Percentiles rank a stretch among this genome's conserved stretches.
Evolutionary conservation across 2,888 invertebrate species (phyloP).

Genomic region (Stenotaenia linearis): DNA sequence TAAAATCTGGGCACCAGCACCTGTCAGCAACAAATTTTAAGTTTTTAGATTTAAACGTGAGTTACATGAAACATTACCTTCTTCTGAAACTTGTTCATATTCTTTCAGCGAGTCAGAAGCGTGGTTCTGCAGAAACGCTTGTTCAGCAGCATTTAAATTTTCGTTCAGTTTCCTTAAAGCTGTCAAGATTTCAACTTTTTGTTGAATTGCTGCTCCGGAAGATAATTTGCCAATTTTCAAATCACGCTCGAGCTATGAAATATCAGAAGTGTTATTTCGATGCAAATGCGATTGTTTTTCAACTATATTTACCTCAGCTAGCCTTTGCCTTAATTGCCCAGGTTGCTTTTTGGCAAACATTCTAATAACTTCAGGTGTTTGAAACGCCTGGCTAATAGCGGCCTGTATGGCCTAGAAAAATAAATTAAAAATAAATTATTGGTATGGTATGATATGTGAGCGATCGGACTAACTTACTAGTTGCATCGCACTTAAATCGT

Average conservation of each 20-base stretch:
- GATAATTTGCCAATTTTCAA: slow-evolving; percentile 57
- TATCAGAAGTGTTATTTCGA: not conserved
- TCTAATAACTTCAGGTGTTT: slow-evolving; percentile 66
- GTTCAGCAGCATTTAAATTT: slow-evolving; percentile 46
- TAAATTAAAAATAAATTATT: not conserved
- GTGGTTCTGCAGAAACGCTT: slow-evolving; percentile 47
- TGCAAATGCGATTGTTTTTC: not conserved
- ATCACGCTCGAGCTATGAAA: slow-evolving; percentile 51
- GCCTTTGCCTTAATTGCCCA: slow-evolving; percentile 56
- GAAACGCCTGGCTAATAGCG: slow-evolving; percentile 66
- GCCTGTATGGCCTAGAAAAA: slow-evolving; percentile 61
- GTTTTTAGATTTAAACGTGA: not conserved
- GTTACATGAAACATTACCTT: slow-evolving; percentile 34
- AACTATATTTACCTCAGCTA: slow-evolving; percentile 51
- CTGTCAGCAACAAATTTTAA: not conserved
- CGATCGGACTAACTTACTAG: slow-evolving; percentile 50
- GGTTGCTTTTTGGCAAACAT: slow-evolving; percentile 67
- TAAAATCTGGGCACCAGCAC: not conserved
- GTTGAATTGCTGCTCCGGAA: slow-evolving; percentile 51
- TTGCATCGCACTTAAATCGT: slow-evolving; percentile 60
- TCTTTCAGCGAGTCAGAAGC: slow-evolving; percentile 47
- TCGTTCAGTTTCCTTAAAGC: slow-evolving; percentile 52
- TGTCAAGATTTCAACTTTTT: slow-evolving; percentile 53
- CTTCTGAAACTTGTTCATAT: slow-evolving; percentile 48
- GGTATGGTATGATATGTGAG: not conserved